Percentiles rank a stretch among this genome's conserved stretches.
Conservation (phyloP, 2,113 vertebrate genomes). For the Amphiprion percula region DNA sequence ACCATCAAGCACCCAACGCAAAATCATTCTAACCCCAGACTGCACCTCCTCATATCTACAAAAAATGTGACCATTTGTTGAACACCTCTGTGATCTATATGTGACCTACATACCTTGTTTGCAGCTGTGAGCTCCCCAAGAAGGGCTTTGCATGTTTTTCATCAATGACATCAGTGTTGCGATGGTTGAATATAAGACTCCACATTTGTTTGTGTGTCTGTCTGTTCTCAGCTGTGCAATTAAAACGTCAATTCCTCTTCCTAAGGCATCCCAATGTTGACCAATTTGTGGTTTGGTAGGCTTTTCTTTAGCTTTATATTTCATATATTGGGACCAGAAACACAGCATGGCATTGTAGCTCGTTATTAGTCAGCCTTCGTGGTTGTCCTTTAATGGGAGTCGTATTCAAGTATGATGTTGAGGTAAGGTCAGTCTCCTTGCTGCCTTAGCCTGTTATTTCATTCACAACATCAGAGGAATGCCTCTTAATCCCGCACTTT, state of each 20-base stretch:
- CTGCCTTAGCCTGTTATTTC: slow-evolving; percentile 39
- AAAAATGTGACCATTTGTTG: neutral
- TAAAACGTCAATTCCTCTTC: neutral
- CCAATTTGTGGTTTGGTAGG: neutral
- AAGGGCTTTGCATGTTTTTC: slow-evolving; percentile 11
- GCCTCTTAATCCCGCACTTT: slow-evolving; percentile 38
- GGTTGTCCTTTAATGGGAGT: slow-evolving; percentile 36
- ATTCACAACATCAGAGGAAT: slow-evolving; percentile 52
- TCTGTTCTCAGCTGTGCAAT: neutral
- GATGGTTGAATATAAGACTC: slow-evolving; percentile 6
- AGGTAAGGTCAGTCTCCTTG: slow-evolving; percentile 37
- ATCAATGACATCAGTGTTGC: slow-evolving; percentile 20
- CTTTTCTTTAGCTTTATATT: neutral
- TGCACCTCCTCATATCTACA: neutral
- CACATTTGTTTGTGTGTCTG: neutral
- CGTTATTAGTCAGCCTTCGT: neutral
- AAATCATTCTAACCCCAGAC: neutral
- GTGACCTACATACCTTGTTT: neutral
- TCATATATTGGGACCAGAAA: slow-evolving; percentile 17
- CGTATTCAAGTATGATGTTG: slow-evolving; percentile 28
- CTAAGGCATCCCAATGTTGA: neutral
- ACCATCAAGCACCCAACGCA: slow-evolving; percentile 31
- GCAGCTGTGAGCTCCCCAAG: slow-evolving; percentile 4
- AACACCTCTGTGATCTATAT: neutral
- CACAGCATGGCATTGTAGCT: neutral